Percentiles rank a stretch among this genome's conserved stretches.
These are phyloP conservation scores for Melanophora roralis DNA, from an alignment of 2,888 invertebrate species.

Conservation along the genomic window DNA sequence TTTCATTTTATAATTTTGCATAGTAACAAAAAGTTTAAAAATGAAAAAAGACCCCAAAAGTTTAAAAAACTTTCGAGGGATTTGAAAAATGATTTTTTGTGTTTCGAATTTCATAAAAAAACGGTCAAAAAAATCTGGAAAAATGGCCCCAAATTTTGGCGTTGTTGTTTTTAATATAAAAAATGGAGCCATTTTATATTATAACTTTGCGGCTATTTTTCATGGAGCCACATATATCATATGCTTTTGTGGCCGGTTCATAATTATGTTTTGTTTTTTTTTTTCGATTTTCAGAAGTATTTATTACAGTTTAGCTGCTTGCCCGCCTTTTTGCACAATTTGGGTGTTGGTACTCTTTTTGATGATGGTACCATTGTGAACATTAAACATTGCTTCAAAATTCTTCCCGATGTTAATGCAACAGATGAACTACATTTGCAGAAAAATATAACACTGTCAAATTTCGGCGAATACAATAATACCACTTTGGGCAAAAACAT, in stretches of 20 bases:
- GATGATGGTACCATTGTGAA: slow-evolving; percentile 85
- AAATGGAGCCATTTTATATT: too few relatives aligned
- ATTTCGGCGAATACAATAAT: slow-evolving; percentile 94
- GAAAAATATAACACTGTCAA: slow-evolving; percentile 88
- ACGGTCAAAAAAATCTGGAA: too few relatives aligned
- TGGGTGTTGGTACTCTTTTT: slow-evolving; percentile 86
- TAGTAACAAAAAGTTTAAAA: too few relatives aligned
- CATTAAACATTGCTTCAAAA: slow-evolving; percentile 92
- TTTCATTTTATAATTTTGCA: too few relatives aligned
- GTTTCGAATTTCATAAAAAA: too few relatives aligned
- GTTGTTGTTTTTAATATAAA: too few relatives aligned
- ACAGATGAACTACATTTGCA: slow-evolving; percentile 91
- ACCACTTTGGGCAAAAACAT: slow-evolving; percentile 86
- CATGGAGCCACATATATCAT: too few relatives aligned
- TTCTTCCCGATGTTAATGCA: slow-evolving; percentile 91
- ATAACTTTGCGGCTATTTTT: too few relatives aligned
- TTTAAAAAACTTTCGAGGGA: too few relatives aligned
- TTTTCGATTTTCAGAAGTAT: slow-evolving; percentile 85
- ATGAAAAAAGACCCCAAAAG: too few relatives aligned
- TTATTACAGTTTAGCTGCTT: slow-evolving; percentile 92
- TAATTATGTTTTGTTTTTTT: neutral
- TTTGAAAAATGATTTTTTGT: too few relatives aligned
- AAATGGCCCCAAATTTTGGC: too few relatives aligned
- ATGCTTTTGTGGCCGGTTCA: neutral
- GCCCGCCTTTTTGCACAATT: slow-evolving; percentile 84